Conservation (phyloP, 2,113 vertebrate species). For the Pterophyllum scalare region DNA sequence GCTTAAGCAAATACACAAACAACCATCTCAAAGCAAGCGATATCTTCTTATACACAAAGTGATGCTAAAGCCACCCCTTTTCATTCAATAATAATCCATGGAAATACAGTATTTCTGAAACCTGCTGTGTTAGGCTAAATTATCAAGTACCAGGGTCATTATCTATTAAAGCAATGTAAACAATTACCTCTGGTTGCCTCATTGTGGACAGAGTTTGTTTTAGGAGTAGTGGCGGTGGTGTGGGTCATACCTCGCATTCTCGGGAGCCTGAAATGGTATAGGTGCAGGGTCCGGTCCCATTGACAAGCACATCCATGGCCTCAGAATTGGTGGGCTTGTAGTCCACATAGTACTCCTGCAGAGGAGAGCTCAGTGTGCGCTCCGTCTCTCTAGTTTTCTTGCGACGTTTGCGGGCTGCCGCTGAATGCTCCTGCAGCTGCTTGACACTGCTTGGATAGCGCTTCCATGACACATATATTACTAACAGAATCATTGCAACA, state of each 20-base stretch:
- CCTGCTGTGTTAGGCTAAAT: slow-evolving; percentile 14
- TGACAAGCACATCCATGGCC: slow-evolving; percentile 96
- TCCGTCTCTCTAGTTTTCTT: slow-evolving; percentile 95
- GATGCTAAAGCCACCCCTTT: slow-evolving; percentile 15
- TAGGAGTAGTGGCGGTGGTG: slow-evolving; percentile 63
- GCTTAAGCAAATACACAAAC: slow-evolving; percentile 44
- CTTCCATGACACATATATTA: slow-evolving; percentile 99
- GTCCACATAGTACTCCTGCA: slow-evolving; percentile 99
- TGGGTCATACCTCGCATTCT: slow-evolving; percentile 97
- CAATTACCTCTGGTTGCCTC: slow-evolving; percentile 64
- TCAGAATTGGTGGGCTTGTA: slow-evolving; percentile 97
- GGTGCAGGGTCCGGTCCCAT: slow-evolving; percentile 94
- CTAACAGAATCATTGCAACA: slow-evolving; percentile 95
- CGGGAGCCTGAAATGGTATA: slow-evolving; percentile 97
- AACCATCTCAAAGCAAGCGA: slow-evolving; percentile 27
- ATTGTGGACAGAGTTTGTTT: slow-evolving; percentile 60
- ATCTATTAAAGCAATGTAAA: slow-evolving; percentile 51
- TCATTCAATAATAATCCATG: slow-evolving; percentile 20
- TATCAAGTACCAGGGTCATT: slow-evolving; percentile 31
- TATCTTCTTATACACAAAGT: slow-evolving; percentile 19
- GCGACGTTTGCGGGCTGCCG: slow-evolving; percentile 89
- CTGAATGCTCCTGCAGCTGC: slow-evolving; percentile 97
- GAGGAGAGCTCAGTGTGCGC: slow-evolving; percentile 93
- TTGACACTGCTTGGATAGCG: slow-evolving; percentile 97
- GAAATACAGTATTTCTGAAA: slow-evolving; percentile 21